Conservation (phyloP, 2,797 vertebrate species). For the Australoheros facetus region DNA sequence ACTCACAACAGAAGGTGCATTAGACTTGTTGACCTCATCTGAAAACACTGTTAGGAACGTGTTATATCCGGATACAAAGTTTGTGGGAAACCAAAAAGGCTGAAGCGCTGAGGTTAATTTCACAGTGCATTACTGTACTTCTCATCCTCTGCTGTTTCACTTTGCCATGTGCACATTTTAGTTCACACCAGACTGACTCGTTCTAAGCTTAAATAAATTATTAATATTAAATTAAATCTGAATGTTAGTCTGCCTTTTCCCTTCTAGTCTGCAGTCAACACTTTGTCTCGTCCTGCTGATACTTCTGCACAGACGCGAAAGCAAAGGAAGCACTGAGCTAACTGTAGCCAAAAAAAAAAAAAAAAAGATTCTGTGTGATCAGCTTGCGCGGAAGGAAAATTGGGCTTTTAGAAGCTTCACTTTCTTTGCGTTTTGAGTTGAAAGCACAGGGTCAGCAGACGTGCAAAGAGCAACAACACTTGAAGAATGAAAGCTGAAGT, state of each 20-base stretch:
- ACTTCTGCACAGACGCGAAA: constrained; percentile 26
- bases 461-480: constrained; percentile 27
- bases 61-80: not conserved
- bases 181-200: not conserved
- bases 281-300: constrained; percentile 29
- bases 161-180: not conserved
- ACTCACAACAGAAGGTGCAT: not conserved
- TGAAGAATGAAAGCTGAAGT: constrained; percentile 14
- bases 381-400: not conserved
- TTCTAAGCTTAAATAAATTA: not conserved
- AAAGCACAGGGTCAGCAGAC: constrained; percentile 9
- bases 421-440: constrained; percentile 5
- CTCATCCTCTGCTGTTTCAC: not conserved
- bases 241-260: not conserved
- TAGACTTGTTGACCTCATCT: not conserved
- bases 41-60: not conserved
- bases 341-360: not conserved
- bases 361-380: not conserved
- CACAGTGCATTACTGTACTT: too few species aligned
- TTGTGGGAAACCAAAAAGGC: not conserved
- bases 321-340: not conserved
- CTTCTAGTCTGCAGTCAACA: constrained; percentile 52
- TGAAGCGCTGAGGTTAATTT: not conserved
- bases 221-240: not conserved
- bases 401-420: not conserved